Evolutionary conservation across 2,113 vertebrate genomes (phyloP).

Genomic region (Gasterosteus nipponicus): DNA sequence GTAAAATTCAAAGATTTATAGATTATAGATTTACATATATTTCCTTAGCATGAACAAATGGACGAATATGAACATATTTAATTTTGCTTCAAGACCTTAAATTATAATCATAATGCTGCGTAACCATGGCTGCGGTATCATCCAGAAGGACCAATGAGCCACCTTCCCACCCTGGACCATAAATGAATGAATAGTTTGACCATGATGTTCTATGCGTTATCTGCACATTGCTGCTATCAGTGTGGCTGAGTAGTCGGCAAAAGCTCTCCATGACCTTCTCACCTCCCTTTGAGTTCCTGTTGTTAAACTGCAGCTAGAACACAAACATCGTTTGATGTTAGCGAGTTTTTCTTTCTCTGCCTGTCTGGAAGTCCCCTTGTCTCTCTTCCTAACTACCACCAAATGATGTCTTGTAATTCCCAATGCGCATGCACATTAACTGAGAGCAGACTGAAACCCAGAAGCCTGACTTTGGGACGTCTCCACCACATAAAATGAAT

Average conservation of each 20-base stretch:
- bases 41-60: background rate
- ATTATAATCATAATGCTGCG: background rate
- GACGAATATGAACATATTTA: background rate
- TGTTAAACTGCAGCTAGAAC: slow-evolving; percentile 59
- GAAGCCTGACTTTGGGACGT: slow-evolving; percentile 67
- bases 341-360: slow-evolving; percentile 47
- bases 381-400: slow-evolving; percentile 66
- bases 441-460: slow-evolving; percentile 72
- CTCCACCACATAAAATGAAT: slow-evolving; percentile 63
- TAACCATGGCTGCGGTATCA: background rate
- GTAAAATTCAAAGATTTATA: background rate
- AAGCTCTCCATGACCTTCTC: slow-evolving; percentile 54
- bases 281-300: slow-evolving; percentile 42
- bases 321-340: slow-evolving; percentile 66
- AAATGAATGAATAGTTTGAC: background rate
- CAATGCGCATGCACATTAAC: slow-evolving; percentile 61
- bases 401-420: slow-evolving; percentile 74
- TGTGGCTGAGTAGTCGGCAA: slow-evolving; percentile 10
- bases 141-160: background rate
- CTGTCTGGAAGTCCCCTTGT: slow-evolving; percentile 76
- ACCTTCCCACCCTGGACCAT: slow-evolving; percentile 5
- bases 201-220: background rate
- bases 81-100: background rate
- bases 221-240: background rate
- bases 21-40: background rate